Base-by-base conservation (phyloP, 2,113 vertebrate species). In the Orientallactaga bullata region DNA sequence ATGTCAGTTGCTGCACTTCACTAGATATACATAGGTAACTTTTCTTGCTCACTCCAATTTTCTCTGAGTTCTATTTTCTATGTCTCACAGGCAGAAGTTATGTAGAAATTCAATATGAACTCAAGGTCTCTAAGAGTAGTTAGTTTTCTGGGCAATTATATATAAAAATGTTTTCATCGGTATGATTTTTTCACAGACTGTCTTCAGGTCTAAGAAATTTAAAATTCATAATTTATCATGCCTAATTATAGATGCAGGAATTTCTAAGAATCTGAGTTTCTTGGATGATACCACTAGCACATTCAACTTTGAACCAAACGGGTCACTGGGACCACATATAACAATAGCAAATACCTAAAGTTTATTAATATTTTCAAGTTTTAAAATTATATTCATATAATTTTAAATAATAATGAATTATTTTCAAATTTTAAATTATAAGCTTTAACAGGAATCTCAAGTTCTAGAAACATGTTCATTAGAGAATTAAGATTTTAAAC, bases 81-180 rank as follows among this genome's bases (percentile, higher is more conserved):
- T 51, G 80, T 91, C 65, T 47, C 51, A 90, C 37, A 71, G 47
- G 77, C 76, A 95, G 32, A 95, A 95, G 72, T 94, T 88, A 93
- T 55, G 92, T 7, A 91, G 89, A 39, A 94, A 91, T 96, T 58
- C 89, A 84, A 61, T 87, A 91, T 89, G 87, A 96, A 93, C 81
- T 88, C 79, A 65, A 78, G 39, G 87, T 95, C 95, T 73, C 89
- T 79, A 87, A 92, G 68, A 96, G 73, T 89, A 94, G 84, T 91
- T 94, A 81, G 86, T 77, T 97, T 96, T 80, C 76, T 86, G n/a
- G 58, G 77, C 93, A 96, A 95, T 95, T 97, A 91, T 80, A 85
- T 87, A 73, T 95, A 93, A 97, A 97, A 96, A 96, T 89, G 84
- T 89, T 55, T 84, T 95, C 80, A 95, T 95, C 80, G 88, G 69